Conservation (phyloP, 2,113 vertebrate species). For the Anarrhichthys ocellatus region DNA sequence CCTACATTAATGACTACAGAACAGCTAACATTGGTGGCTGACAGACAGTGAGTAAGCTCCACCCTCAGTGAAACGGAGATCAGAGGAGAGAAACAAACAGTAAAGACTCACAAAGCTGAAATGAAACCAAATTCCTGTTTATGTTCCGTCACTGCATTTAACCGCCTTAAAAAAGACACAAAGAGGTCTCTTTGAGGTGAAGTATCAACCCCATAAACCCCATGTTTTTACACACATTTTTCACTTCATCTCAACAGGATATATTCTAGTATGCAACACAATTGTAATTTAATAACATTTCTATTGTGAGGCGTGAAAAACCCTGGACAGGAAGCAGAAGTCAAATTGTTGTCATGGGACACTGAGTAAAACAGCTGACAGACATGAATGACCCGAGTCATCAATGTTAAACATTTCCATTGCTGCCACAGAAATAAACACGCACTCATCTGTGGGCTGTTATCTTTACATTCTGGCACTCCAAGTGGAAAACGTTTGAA, state of each 20-base stretch:
- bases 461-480: neutral
- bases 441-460: neutral
- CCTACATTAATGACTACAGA: no score
- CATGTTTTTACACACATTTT: neutral
- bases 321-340: conserved; percentile 21
- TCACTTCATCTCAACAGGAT: neutral
- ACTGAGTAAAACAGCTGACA: neutral
- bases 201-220: neutral
- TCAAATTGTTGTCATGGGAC: conserved; percentile 23
- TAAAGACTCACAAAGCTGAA: no score
- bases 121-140: no score
- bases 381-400: conserved; percentile 10
- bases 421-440: neutral
- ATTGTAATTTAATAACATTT: neutral
- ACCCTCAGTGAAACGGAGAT: no score
- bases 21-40: no score
- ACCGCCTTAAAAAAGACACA: neutral
- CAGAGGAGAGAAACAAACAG: no score
- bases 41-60: no score
- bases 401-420: conserved; percentile 15
- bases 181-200: neutral
- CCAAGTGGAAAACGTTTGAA: neutral
- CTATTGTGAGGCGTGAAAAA: neutral
- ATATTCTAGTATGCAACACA: neutral
- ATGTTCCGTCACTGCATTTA: no score